Base-by-base conservation (phyloP, 2,888 invertebrate species). In the Trissoscelio sp. region DNA sequence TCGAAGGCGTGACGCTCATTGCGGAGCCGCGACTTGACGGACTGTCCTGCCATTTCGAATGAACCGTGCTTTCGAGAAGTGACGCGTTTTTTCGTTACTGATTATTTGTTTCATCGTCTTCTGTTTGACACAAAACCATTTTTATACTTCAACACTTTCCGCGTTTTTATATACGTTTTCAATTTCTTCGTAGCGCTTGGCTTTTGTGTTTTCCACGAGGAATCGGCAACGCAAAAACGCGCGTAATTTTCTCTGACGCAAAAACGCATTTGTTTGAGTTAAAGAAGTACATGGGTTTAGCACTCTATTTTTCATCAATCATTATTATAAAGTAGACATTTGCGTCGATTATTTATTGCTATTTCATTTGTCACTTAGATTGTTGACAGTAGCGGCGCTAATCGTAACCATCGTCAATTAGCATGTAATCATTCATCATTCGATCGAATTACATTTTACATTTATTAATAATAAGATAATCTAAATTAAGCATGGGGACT, bases 251-350 rank as follows among this genome's bases (percentile, higher is more conserved):
- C 46, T 58, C 48, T 24, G 24, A 48, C 9, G 44, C 58, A 20
- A 57, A 60, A 37, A 20, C 14, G 51, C 60, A 60, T 72, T 57
- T 28, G 44, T 51, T 67, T 58, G 11, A 12, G 53, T 67, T 67
- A 20, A 42, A 77, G 78, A 78, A 78, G 78, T 70, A 70, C 78
- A 70, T 78, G 70, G 69, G 70, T 78, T 78, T 70, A 78, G 78
- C 78, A 78, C 78, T 60, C 39, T 55, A 44, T 44, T 72, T 37
- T 31, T 18, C 2, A 72, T 34, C 20, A 22, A 34, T 7, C 2
- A 22, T 14, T 16, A 24, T 22, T 48, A 37, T 64, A 46, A 46
- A 46, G 22, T 44, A 44, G 44, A 16, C 18, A 28, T 44, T 44
- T 14, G 22, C 20, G 39, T 9, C 46, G 20, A 51, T 12, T 64